Percentiles rank a stretch among this genome's conserved stretches.
These are phyloP conservation scores for Clupea harengus DNA, from an alignment of 2,113 vertebrate species.

Conservation along the genomic window DNA sequence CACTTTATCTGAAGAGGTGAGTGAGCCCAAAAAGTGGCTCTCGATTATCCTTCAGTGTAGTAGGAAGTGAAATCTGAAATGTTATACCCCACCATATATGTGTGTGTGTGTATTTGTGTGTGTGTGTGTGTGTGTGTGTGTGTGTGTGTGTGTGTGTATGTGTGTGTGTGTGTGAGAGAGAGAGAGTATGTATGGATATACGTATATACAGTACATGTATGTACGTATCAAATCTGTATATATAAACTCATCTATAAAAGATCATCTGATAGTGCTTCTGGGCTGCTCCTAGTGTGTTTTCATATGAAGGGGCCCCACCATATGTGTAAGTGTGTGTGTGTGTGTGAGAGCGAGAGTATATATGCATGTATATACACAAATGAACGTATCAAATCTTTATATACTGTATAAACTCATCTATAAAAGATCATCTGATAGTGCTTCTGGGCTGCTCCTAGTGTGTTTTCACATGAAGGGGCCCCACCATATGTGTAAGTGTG, in stretches of 20 bases:
- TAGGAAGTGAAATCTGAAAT: background rate
- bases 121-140: background rate
- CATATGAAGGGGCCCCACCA: slow-evolving; percentile 59
- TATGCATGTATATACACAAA: too few relatives aligned
- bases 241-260: background rate
- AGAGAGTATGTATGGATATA: too few relatives aligned
- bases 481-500: too few relatives aligned
- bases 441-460: background rate
- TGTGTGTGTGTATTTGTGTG: background rate
- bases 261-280: background rate
- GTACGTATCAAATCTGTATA: background rate
- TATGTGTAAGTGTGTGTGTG: too few relatives aligned
- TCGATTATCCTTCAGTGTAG: background rate
- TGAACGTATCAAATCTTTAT: background rate
- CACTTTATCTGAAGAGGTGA: background rate
- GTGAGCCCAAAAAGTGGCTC: background rate
- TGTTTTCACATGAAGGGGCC: slow-evolving; percentile 58
- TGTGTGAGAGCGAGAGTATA: too few relatives aligned
- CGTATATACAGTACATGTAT: too few relatives aligned
- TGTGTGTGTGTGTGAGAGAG: too few relatives aligned
- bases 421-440: background rate
- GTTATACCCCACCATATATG: background rate
- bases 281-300: background rate
- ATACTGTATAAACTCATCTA: background rate
- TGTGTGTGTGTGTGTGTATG: background rate